Percentiles rank a stretch among this genome's conserved stretches.
These are phyloP conservation scores for Euplexia lucipara DNA, from an alignment of 2,888 invertebrate species.

Conservation along the genomic window DNA sequence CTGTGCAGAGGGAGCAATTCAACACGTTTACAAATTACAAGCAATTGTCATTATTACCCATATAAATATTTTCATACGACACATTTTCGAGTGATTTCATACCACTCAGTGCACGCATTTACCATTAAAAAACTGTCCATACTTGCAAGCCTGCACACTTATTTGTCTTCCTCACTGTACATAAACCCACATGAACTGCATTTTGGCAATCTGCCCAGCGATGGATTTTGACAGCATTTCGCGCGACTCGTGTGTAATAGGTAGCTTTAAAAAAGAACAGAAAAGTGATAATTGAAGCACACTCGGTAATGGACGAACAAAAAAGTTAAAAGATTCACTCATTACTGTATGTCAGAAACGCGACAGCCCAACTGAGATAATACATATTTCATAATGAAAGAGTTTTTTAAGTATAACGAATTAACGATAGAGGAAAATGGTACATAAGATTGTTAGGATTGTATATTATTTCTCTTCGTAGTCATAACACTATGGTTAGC, in stretches of 20 bases:
- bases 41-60: neutral
- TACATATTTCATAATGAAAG: slow-evolving; percentile 29
- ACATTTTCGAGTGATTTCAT: neutral
- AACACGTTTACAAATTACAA: neutral
- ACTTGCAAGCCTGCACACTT: neutral
- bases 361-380: slow-evolving; percentile 40
- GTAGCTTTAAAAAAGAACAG: slow-evolving; percentile 64
- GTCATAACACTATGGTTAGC: slow-evolving; percentile 18
- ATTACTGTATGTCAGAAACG: slow-evolving; percentile 38
- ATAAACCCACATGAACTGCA: slow-evolving; percentile 60
- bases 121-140: neutral
- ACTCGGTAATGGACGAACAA: slow-evolving; percentile 58
- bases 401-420: neutral
- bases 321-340: slow-evolving; percentile 50
- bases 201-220: slow-evolving; percentile 78
- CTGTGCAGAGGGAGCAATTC: neutral
- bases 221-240: slow-evolving; percentile 74
- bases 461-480: slow-evolving; percentile 17
- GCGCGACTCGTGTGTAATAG: slow-evolving; percentile 61
- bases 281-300: slow-evolving; percentile 75
- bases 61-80: neutral
- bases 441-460: neutral
- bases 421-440: neutral
- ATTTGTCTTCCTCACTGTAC: slow-evolving; percentile 19
- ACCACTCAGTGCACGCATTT: neutral